Evolutionary conservation across 2,888 invertebrate species (phyloP), one percentile per base, ranked within the genome.

Genomic region (Callyntrura guangdongensis): DNA sequence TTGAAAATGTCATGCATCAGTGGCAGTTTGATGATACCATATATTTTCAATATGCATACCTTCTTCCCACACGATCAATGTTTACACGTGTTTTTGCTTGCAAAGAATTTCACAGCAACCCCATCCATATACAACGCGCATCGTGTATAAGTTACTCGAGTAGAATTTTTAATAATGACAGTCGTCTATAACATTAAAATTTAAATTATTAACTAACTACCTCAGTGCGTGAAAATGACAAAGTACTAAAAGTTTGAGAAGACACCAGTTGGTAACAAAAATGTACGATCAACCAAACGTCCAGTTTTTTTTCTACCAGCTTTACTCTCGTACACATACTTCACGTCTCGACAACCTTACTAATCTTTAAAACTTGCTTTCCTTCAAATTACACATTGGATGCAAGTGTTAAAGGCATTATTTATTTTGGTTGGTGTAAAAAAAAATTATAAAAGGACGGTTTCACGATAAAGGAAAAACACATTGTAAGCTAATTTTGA

Each of bases 341-440:
- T 3, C 11, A 53, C n/a, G 53, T 53, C 53, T 53, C 53, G 53
- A 53, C 53, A 53, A 8, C 4, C 14, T 36, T 36, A 36, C 36
- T 36, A 36, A 36, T 36, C 36, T 36, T 36, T n/a, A 8, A 59
- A 59, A 20, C 67, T 67, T 20, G 3, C 67, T 22, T 22, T 20
- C 17, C 20, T n/a, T 67, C 12, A 20, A 4, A 36, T 36, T 6
- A 20, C 22, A 25, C 47, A 25, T 59, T 86, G 47, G 36, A 77
- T 86, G 77, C 86, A 86, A 86, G 86, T 77, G 86, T 47, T 45
- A 77, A 86, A 77, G 59, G 77, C 77, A 86, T 36, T 36, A 36
- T 36, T 86, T 86, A 77, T 86, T 77, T 86, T 61, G 61, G 8
- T 12, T 49, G 22, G 25, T 49, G 11, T 53, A 17, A 84, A 84